Percentiles rank a stretch among this genome's conserved stretches.
Conservation (phyloP, 2,797 vertebrate species). For the Rhinella marina region DNA sequence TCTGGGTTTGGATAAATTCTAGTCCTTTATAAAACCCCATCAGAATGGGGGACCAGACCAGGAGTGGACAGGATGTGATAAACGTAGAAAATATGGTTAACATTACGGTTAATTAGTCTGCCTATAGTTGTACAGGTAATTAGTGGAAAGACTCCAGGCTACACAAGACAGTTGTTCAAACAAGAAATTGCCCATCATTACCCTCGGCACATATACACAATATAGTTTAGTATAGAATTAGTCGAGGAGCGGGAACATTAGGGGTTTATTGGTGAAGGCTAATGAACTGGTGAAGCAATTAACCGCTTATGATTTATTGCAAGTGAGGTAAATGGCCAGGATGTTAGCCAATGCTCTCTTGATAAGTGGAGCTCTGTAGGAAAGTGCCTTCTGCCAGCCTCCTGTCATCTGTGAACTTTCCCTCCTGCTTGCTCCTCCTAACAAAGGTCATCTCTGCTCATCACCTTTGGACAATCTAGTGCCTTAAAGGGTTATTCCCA, state of each 20-base stretch:
- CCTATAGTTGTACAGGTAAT: not conserved
- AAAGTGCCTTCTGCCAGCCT: not conserved
- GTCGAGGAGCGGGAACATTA: not conserved
- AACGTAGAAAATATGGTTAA: too few relatives aligned
- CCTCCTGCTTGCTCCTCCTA: not conserved
- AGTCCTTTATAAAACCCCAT: too few relatives aligned
- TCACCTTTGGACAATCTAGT: conserved; percentile 37
- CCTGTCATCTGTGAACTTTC: not conserved
- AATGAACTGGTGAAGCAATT: conserved; percentile 1
- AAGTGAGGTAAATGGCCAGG: not conserved
- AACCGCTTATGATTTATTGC: conserved; percentile 4
- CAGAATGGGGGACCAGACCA: too few relatives aligned
- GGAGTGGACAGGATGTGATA: too few relatives aligned
- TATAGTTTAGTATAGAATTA: too few relatives aligned
- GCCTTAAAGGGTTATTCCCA: not conserved
- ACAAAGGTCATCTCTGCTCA: conserved; percentile 17
- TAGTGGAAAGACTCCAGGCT: not conserved
- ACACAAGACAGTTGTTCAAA: not conserved
- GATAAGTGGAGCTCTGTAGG: conserved; percentile 2
- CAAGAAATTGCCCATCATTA: not conserved
- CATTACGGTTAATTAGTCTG: too few relatives aligned
- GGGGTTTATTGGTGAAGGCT: not conserved
- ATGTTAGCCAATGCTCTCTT: conserved; percentile 26
- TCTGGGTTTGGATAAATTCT: too few relatives aligned
- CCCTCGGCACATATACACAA: not conserved